phyloP scores from a whole-genome alignment of 1,140 invertebrate genomes.

The Dinoponera quadriceps region DNA sequence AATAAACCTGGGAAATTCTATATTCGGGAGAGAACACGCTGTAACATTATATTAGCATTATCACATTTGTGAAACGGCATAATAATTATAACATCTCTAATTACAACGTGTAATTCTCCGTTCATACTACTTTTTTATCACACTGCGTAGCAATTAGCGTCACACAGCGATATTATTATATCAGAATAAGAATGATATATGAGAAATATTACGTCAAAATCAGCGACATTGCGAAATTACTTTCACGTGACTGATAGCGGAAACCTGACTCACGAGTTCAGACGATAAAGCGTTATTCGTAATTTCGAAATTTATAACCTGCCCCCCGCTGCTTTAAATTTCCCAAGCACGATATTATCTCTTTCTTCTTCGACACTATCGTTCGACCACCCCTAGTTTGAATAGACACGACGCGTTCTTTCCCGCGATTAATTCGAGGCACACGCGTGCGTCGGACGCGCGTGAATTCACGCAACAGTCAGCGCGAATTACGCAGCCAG shows the following conservation, averaged over 20 bases:
- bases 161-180: no score
- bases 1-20: no score
- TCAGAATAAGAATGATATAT: no score
- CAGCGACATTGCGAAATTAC: background rate
- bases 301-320: constrained; percentile 4
- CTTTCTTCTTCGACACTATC: no score
- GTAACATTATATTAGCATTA: no score
- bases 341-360: constrained; percentile 1
- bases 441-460: background rate
- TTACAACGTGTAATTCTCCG: no score
- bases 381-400: background rate
- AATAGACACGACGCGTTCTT: constrained; percentile 7
- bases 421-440: constrained; percentile 20
- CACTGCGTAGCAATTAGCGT: no score
- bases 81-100: no score
- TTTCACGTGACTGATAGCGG: background rate
- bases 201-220: background rate
- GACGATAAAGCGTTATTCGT: background rate
- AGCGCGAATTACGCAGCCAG: constrained; percentile 14
- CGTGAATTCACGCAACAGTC: constrained; percentile 29
- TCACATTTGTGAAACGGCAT: no score
- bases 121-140: no score
- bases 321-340: background rate
- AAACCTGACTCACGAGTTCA: constrained; percentile 1
- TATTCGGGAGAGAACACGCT: no score